A percentile compares a stretch with the other conserved stretches of the same genome.
phyloP scores from a whole-genome alignment of 1,140 invertebrate genomes.

The Leptonema lineaticorne region DNA sequence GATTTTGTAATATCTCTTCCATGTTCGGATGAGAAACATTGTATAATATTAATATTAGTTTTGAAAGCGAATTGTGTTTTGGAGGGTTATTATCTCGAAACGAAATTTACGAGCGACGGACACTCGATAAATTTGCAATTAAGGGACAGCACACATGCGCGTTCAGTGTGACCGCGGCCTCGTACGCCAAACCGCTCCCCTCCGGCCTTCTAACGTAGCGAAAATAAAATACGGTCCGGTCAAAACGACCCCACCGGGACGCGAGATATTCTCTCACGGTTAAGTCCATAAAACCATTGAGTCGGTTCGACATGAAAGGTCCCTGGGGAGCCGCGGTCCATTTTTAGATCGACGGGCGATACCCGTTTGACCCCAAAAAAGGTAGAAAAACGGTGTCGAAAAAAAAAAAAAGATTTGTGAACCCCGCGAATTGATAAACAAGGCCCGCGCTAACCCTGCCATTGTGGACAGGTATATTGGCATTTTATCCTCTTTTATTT shows the following conservation, averaged over 20 bases:
- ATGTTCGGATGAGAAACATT: not conserved
- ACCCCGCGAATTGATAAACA: conserved; percentile 13
- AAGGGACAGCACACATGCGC: not conserved
- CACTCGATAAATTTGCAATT: conserved; percentile 11
- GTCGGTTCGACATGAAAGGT: conserved; percentile 38
- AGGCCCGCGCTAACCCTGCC: not conserved
- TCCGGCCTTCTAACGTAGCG: too few species aligned
- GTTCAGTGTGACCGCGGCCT: not conserved
- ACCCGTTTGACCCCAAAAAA: conserved; percentile 1
- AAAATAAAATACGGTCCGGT: conserved; percentile 27
- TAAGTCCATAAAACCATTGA: conserved; percentile 39
- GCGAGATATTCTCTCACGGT: conserved; percentile 22
- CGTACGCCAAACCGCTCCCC: too few species aligned
- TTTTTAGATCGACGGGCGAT: conserved; percentile 27
- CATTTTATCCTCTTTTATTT: too few species aligned
- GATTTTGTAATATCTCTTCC: not conserved
- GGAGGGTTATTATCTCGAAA: not conserved
- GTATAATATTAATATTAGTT: not conserved
- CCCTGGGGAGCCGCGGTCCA: conserved; percentile 25
- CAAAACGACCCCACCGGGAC: conserved; percentile 16
- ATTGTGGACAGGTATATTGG: not conserved
- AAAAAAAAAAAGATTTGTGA: conserved; percentile 30
- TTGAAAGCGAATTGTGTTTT: not conserved
- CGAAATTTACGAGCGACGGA: conserved; percentile 12
- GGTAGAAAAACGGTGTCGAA: conserved; percentile 3